Evolutionary conservation across 2,797 vertebrate species (phyloP).

Genomic region (Acropternis orthonyx): DNA sequence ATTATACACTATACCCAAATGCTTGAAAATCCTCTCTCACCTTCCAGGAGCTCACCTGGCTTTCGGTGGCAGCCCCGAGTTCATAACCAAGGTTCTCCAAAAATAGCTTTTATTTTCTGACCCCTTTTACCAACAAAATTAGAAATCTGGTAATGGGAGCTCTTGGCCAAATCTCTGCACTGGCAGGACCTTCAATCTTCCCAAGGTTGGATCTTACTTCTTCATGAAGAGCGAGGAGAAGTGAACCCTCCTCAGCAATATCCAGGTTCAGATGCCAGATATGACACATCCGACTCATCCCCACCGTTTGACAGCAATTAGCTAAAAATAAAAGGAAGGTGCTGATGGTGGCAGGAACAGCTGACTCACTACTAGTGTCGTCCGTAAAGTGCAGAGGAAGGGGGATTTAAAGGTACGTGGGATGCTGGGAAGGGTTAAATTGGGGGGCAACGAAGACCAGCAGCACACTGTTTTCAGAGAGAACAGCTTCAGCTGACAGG

Average conservation of each 20-base stretch:
- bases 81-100: not conserved
- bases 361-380: not conserved
- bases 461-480: not conserved
- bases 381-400: slow-evolving; percentile 23
- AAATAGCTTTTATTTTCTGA: not conserved
- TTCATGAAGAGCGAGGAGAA: not conserved
- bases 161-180: not conserved
- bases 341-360: not conserved
- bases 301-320: not conserved
- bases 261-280: not conserved
- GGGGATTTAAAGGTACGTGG: not conserved
- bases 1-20: not conserved
- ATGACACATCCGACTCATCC: rapidly evolving
- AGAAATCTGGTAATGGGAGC: not conserved
- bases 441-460: not conserved
- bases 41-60: not conserved
- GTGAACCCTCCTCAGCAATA: not conserved
- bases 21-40: not conserved
- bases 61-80: not conserved
- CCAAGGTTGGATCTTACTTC: not conserved
- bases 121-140: not conserved
- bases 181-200: not conserved
- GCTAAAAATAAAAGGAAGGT: not conserved
- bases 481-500: not conserved
- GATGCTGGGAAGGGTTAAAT: not conserved